These are phyloP conservation scores for Halcyon malimbica DNA, from an alignment of 2,113 vertebrate genomes.

Conservation along the genomic window DNA sequence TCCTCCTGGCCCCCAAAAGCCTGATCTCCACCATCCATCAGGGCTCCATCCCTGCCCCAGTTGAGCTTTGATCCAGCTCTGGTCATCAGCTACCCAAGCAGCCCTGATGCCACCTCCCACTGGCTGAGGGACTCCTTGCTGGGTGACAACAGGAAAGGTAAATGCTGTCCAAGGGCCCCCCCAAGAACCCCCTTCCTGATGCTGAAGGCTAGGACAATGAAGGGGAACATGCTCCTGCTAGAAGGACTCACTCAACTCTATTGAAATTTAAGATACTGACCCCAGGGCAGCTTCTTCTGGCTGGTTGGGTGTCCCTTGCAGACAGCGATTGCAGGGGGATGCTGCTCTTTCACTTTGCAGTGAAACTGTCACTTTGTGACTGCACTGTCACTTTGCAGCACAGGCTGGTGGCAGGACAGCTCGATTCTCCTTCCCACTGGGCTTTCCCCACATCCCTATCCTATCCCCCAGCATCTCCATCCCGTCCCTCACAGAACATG, in stretches of 20 bases:
- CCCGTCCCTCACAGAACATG: rapidly evolving
- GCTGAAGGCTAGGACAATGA: rapidly evolving
- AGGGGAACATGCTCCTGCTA: rapidly evolving
- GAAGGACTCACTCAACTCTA: background rate
- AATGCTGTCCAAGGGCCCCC: background rate
- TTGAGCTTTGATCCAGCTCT: background rate
- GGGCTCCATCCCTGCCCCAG: background rate
- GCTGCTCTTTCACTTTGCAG: background rate
- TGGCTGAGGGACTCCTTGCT: background rate
- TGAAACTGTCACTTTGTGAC: background rate
- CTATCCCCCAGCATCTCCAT: background rate
- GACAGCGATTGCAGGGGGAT: rapidly evolving
- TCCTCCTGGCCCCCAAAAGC: background rate
- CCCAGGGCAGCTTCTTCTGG: background rate
- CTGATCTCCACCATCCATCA: background rate
- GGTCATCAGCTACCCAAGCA: background rate
- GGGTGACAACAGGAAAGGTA: background rate
- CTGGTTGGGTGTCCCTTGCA: background rate
- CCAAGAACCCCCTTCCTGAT: rapidly evolving
- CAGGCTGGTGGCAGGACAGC: background rate
- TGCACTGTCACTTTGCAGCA: background rate
- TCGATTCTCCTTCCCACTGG: background rate
- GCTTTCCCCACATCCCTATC: background rate
- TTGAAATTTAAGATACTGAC: background rate
- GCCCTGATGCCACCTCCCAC: background rate